These are phyloP conservation scores for Zygogramma bicolorata DNA, from an alignment of 2,888 invertebrate genomes.

Conservation along the genomic window DNA sequence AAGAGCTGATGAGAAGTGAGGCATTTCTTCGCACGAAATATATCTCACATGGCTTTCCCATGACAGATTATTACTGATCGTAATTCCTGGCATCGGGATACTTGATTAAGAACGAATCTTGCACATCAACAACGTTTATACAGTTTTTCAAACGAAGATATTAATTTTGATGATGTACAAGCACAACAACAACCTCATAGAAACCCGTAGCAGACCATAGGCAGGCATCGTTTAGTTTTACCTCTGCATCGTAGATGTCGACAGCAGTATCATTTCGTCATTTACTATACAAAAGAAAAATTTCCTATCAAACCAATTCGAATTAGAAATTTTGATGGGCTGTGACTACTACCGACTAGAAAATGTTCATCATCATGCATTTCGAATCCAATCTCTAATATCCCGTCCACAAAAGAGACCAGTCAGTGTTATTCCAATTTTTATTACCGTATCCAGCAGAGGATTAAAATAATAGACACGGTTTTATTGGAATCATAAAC, in stretches of 20 bases:
- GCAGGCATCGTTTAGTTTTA: background rate
- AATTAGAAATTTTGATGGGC: background rate
- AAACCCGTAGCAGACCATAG: too few relatives aligned
- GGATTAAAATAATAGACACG: slow-evolving; percentile 14
- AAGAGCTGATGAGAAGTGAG: too few relatives aligned
- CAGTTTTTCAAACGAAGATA: too few relatives aligned
- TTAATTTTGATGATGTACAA: too few relatives aligned
- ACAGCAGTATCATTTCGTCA: background rate
- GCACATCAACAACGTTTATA: too few relatives aligned
- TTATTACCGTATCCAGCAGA: background rate
- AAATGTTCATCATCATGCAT: background rate
- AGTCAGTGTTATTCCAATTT: background rate
- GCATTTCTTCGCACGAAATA: too few relatives aligned
- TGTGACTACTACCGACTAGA: background rate
- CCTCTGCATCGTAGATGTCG: background rate
- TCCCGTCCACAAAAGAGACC: background rate
- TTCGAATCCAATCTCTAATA: background rate
- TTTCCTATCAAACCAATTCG: background rate
- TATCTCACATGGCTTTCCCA: too few relatives aligned
- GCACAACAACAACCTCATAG: too few relatives aligned
- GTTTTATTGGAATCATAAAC: slow-evolving; percentile 27
- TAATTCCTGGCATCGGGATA: too few relatives aligned
- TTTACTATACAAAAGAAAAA: background rate
- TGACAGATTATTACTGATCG: too few relatives aligned
- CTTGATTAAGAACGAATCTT: too few relatives aligned